Evolutionary conservation across 2,797 vertebrate genomes (phyloP).

Genomic region (Chromis chromis): DNA sequence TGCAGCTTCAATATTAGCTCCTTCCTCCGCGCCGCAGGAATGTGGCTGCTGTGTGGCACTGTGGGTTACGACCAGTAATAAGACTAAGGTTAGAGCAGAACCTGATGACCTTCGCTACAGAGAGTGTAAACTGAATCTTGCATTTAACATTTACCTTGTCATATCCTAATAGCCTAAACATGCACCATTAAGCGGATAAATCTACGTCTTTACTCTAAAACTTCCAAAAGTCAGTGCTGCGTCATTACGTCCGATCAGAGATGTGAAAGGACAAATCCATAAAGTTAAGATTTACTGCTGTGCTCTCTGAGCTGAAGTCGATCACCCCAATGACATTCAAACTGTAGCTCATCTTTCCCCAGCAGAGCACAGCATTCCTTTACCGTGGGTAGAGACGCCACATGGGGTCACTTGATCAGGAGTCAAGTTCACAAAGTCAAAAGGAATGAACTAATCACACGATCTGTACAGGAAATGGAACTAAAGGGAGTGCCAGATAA

Average conservation of each 20-base stretch:
- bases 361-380: slow-evolving; percentile 21
- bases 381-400: background rate
- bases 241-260: slow-evolving; percentile 32
- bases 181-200: background rate
- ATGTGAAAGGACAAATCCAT: slow-evolving; percentile 50
- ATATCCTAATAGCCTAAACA: background rate
- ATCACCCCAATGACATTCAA: slow-evolving; percentile 40
- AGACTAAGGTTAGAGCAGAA: background rate
- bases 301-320: slow-evolving; percentile 16
- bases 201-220: background rate
- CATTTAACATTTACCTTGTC: background rate
- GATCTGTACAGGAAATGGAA: background rate
- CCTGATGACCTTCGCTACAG: background rate
- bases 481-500: background rate
- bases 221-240: background rate
- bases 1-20: slow-evolving; percentile 7
- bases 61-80: background rate
- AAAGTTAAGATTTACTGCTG: slow-evolving; percentile 48
- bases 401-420: background rate
- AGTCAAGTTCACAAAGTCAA: slow-evolving; percentile 13
- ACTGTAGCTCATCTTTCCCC: slow-evolving; percentile 47
- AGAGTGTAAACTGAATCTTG: background rate
- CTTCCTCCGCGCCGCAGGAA: background rate
- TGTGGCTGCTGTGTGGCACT: slow-evolving; percentile 18
- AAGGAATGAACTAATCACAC: background rate